Evolutionary conservation across 2,797 vertebrate genomes (phyloP).

Genomic region (Hypotaenidia philippensis): DNA sequence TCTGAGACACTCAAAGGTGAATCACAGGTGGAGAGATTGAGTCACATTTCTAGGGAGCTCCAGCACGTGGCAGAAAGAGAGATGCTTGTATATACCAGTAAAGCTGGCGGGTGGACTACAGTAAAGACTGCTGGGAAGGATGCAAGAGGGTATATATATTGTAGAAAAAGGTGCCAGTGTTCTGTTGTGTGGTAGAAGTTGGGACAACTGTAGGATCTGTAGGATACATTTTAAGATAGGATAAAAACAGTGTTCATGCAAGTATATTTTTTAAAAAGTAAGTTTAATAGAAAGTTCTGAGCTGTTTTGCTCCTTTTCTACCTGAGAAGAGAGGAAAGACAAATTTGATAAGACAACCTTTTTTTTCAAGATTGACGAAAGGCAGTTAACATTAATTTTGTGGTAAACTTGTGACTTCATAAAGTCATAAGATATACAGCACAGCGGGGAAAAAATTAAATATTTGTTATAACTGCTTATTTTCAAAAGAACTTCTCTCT

Average conservation of each 20-base stretch:
- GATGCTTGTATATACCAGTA: not conserved
- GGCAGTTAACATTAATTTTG: not conserved
- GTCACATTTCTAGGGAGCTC: not conserved
- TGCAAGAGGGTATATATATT: not conserved
- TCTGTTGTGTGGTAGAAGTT: not conserved
- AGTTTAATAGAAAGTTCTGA: not conserved
- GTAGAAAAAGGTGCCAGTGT: not conserved
- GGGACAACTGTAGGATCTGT: not conserved
- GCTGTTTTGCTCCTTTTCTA: not conserved
- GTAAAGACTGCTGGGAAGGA: not conserved
- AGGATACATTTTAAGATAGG: not conserved
- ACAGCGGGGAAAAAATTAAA: not conserved
- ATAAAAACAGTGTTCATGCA: not conserved
- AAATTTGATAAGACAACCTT: not conserved
- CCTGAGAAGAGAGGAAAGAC: not conserved
- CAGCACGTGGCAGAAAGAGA: not conserved
- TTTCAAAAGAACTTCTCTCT: not conserved
- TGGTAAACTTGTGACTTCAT: not conserved
- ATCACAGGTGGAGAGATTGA: not conserved
- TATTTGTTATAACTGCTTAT: not conserved
- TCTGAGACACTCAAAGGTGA: not conserved
- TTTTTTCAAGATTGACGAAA: not conserved
- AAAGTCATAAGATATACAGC: not conserved
- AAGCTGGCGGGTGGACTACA: not conserved
- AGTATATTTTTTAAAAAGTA: not conserved